Evolutionary conservation across 2,113 vertebrate genomes (phyloP), one percentile per base, ranked within the genome.

Genomic region (Ceyx cyanopectus): DNA sequence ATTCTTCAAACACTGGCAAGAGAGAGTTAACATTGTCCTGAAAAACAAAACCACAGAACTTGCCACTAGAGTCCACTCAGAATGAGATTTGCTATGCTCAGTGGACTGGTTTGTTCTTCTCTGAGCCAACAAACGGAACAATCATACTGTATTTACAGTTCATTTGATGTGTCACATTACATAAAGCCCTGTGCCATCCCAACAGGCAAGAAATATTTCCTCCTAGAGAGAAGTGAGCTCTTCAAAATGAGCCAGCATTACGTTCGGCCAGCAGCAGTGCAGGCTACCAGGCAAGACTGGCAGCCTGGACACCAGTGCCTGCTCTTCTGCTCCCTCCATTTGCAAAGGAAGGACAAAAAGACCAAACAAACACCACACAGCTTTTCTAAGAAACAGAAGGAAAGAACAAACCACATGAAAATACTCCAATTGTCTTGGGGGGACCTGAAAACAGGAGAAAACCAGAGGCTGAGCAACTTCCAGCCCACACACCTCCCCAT

Each of bases 1-100:
- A 99, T 97, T 99, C 99, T 97, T 99, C 99, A 65, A 99, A 99
- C 80, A 99, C 99, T 0, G 99, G 99, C 92, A 99, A 98, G 96
- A 99, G 97, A 10, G 98, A 99, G 97, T 98, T 99, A 94, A 99
- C 99, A 4, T 98, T 99, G 96, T 99, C 99, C 99, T 99, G 94
- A 84, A 97, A 97, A 95, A 87, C 54, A 95, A 95, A 87, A 91
- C 45, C 81, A 96, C 75, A 95, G 69, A 95, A 95, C 77, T 30
- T 95, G 91, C 92, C 74, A 89, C 80, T 85, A 43, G 81, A 89
- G 77, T 87, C 88, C 82, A 84, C 91, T 92, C 95, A 79, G 89
- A 91, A 80, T 67, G 68, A 82, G 78, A 82, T 94, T 18, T 95
- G 91, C 75, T 74, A 77, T 78, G 89, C 95, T 93, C 92, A 85